Conservation (phyloP, 2,888 invertebrate species). For the Bursaphelenchus okinawaensis region DNA sequence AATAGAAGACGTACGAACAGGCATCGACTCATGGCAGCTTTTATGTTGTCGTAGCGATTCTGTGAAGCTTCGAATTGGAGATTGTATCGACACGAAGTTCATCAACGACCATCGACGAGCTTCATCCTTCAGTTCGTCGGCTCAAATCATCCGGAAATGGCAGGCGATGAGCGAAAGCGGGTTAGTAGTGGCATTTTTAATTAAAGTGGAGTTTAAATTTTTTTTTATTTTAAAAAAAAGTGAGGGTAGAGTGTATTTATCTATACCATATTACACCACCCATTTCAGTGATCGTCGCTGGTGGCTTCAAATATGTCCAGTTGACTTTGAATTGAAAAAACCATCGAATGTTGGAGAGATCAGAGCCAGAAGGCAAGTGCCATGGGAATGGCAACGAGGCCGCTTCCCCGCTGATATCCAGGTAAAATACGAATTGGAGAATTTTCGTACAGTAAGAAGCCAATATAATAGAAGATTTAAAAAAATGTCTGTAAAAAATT, state of each 20-base stretch:
- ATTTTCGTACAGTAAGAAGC: no score
- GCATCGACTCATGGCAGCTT: constrained; percentile 37
- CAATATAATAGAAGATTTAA: no score
- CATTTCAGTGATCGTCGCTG: constrained; percentile 34
- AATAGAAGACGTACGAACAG: constrained; percentile 26
- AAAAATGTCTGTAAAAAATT: no score
- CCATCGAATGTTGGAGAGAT: constrained; percentile 27
- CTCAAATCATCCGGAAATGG: constrained; percentile 37
- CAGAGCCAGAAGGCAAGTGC: constrained; percentile 33
- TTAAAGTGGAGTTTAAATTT: neutral
- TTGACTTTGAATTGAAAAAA: constrained; percentile 33
- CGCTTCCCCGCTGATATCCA: constrained; percentile 27
- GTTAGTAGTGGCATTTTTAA: constrained; percentile 23
- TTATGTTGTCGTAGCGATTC: constrained; percentile 32
- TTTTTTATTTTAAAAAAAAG: no score
- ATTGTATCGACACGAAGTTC: constrained; percentile 39
- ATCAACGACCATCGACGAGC: constrained; percentile 37
- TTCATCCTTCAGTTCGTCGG: constrained; percentile 36
- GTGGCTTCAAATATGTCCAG: constrained; percentile 39
- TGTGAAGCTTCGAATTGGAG: constrained; percentile 26
- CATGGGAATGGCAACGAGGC: constrained; percentile 35
- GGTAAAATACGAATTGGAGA: no score
- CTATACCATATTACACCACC: no score
- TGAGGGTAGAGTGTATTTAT: neutral
- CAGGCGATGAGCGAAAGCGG: constrained; percentile 40